Percentiles rank a stretch among this genome's conserved stretches.
Evolutionary conservation across 2,888 invertebrate species (phyloP).

Genomic region (Syrista parreyssii): DNA sequence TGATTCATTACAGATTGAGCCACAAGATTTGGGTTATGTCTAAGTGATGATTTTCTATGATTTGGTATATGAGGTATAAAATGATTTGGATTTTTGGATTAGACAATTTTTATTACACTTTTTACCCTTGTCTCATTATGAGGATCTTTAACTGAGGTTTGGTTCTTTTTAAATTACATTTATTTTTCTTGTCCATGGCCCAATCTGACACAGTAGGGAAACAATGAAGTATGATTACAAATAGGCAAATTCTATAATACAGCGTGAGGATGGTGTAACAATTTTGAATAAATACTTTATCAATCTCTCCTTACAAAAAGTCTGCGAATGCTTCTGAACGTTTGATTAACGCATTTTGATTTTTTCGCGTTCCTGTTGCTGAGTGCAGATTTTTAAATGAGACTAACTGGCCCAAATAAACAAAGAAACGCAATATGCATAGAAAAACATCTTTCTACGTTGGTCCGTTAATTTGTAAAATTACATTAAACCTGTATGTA

Average conservation of each 20-base stretch:
- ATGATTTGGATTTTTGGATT: no score
- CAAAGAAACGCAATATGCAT: conserved; percentile 19
- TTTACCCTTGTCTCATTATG: neutral
- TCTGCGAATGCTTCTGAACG: neutral
- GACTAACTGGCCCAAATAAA: neutral
- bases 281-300: neutral
- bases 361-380: neutral
- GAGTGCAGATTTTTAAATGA: neutral
- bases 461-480: conserved; percentile 26
- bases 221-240: neutral
- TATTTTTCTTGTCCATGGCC: neutral
- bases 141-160: no score
- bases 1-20: neutral
- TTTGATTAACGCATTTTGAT: neutral
- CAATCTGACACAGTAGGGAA: neutral
- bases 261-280: neutral
- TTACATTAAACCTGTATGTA: conserved; percentile 13
- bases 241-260: neutral
- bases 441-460: conserved; percentile 21
- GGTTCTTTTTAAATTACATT: neutral
- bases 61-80: no score
- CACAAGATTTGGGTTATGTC: neutral
- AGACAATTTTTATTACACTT: neutral
- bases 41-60: no score
- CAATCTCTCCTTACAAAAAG: neutral